Base-by-base conservation (phyloP, 2,113 vertebrate species). In the Austrofundulus limnaeus region DNA sequence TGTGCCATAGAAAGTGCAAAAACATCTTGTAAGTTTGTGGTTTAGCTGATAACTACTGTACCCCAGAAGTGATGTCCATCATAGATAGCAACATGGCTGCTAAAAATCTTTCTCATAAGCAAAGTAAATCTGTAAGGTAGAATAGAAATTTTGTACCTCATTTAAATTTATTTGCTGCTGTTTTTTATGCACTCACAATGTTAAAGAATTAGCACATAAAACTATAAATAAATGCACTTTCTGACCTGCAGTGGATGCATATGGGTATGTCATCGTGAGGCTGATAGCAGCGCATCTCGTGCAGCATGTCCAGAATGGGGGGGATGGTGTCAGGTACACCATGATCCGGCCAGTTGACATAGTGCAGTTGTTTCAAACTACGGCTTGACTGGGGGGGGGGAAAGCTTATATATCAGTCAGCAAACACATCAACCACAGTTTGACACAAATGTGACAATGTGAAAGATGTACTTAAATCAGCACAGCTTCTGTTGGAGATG, bases 211-310 rank as follows among this genome's bases (percentile, higher is more conserved):
- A n/a, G n/a, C n/a, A n/a, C n/a, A n/a, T n/a, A n/a, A n/a, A n/a
- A n/a, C n/a, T n/a, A n/a, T n/a, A n/a, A n/a, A n/a, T n/a, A n/a
- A n/a, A n/a, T n/a, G n/a, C n/a, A n/a, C n/a, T n/a, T 24, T 20
- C 65, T 64, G 68, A 98, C 97, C 97, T 99, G 96, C 97, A 99
- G 89, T 99, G 97, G 80, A 99, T 79, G 66, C 96, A 98, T 55
- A 99, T 80, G 3, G 97, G 96, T 24, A 93, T 5, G 0, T 90
- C 84, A n/a, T 94, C 93, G 0, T 94, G 89, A 0, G 75, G 79
- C 87, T 99, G 96, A 78, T 92, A 89, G 64, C 80, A 69, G 3
- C 94, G 94, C 77, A 98, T 92, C 51, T 98, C 96, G 2, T 86
- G 17, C 58, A 96, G 23, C 69, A 99, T 91, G 70, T 97, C 91